phyloP scores from a whole-genome alignment of 2,113 vertebrate genomes.

The Motacilla alba region DNA sequence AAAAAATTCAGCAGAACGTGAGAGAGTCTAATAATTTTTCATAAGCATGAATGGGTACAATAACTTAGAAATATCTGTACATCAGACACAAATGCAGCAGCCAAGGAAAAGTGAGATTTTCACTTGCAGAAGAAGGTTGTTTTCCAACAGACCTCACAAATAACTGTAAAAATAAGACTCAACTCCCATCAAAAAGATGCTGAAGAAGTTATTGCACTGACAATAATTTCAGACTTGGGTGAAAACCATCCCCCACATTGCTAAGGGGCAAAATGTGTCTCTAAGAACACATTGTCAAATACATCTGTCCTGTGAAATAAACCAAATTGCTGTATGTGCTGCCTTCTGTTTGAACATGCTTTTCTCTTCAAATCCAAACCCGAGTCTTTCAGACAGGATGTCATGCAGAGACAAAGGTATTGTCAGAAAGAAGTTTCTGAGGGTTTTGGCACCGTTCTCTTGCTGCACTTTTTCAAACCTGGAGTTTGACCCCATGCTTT shows the following conservation, averaged over 20 bases:
- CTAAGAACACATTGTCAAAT: slow-evolving; percentile 5
- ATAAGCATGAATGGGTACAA: not conserved
- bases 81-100: not conserved
- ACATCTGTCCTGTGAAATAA: slow-evolving; percentile 14
- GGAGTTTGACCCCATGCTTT: not conserved
- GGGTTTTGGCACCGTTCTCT: not conserved
- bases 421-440: not conserved
- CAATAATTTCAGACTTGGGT: not conserved
- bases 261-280: not conserved
- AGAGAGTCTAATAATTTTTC: not conserved
- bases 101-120: not conserved
- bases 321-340: not conserved
- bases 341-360: not conserved
- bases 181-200: not conserved
- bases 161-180: not conserved
- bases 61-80: not conserved
- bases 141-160: not conserved
- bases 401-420: not conserved
- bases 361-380: not conserved
- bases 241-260: not conserved
- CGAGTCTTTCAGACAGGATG: not conserved
- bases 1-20: not conserved
- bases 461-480: not conserved
- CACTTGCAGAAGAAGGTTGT: not conserved
- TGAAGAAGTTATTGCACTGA: not conserved